These are phyloP conservation scores for Morone saxatilis DNA, from an alignment of 2,113 vertebrate species.

Conservation along the genomic window DNA sequence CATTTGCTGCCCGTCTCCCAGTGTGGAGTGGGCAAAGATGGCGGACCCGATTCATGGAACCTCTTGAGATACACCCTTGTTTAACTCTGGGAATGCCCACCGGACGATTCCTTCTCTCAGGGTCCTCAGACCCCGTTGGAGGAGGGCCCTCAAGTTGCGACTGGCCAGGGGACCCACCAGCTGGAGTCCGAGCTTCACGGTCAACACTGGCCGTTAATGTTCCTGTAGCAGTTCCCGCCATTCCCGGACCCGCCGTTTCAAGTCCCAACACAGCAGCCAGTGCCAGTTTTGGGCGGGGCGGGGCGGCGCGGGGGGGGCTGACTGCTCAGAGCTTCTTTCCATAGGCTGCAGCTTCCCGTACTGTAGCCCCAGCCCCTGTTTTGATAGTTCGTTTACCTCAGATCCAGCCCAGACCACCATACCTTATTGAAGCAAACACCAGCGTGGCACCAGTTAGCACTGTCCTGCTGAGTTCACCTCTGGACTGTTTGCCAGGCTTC, in stretches of 20 bases:
- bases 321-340: slow-evolving; percentile 81
- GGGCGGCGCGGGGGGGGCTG: too few relatives aligned
- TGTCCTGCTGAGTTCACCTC: slow-evolving; percentile 81
- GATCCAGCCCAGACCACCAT: slow-evolving; percentile 69
- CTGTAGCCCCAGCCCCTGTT: slow-evolving; percentile 49
- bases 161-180: slow-evolving; percentile 86
- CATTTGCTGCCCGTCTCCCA: slow-evolving; percentile 74
- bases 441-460: slow-evolving; percentile 75
- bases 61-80: slow-evolving; percentile 93
- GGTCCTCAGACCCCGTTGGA: slow-evolving; percentile 92
- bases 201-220: slow-evolving; percentile 70
- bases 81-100: slow-evolving; percentile 91
- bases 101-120: slow-evolving; percentile 90
- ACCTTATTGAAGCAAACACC: slow-evolving; percentile 74
- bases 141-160: slow-evolving; percentile 91
- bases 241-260: slow-evolving; percentile 63
- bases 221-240: slow-evolving; percentile 68
- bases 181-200: slow-evolving; percentile 70
- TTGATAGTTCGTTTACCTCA: slow-evolving; percentile 77
- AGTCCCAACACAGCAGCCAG: slow-evolving; percentile 76
- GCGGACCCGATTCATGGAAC: slow-evolving; percentile 96
- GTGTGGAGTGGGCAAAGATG: slow-evolving; percentile 85
- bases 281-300: too few relatives aligned
- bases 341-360: slow-evolving; percentile 69
- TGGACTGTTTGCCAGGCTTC: slow-evolving; percentile 80